Evolutionary conservation across 1,140 invertebrate genomes (phyloP), one percentile per base, ranked within the genome.

Genomic region (Saccostrea glomerata): DNA sequence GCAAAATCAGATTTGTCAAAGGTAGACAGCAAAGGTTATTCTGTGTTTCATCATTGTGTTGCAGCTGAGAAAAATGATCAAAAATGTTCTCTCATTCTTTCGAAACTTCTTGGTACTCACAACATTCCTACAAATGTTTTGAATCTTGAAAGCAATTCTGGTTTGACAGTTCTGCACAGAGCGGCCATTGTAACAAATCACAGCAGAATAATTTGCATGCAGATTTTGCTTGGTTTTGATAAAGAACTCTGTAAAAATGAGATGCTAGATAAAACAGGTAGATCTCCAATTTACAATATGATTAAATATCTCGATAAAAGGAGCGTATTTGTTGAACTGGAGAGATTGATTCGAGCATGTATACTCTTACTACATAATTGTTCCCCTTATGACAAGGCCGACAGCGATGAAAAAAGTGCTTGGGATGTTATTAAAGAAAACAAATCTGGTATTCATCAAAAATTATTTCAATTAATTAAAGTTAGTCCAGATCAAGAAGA

Each of bases 171-270:
- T 6, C 58, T 63, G 5, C 58, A 63, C 58, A 63, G 15, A 63
- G 58, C 58, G 17, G 58, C 17, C 0, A 20, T 63, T 20, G 58
- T 63, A 20, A 17, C 58, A 63, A 63, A 63, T 1, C n/a, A 63
- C 15, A 63, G 58, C n/a, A 63, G 58, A n/a, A 63, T 63, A 63
- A 15, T 20, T 6, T 63, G 58, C n/a, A 63, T 63, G 58, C 13
- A 20, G 15, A 63, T 63, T n/a, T n/a, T 63, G 58, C 58, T 63
- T 63, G 58, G 58, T 63, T 63, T 63, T 63, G 58, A 63, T 63
- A n/a, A 63, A 17, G 58, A 17, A 6, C 13, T 63, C n/a, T 63
- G 58, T n/a, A 20, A 6, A 63, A n/a, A 63, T 20, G 15, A 63
- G 6, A 63, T 17, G 17, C 5, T n/a, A 20, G 58, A 63, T 63